phyloP scores from a whole-genome alignment of 2,113 vertebrate species.

The Phocoena phocoena region DNA sequence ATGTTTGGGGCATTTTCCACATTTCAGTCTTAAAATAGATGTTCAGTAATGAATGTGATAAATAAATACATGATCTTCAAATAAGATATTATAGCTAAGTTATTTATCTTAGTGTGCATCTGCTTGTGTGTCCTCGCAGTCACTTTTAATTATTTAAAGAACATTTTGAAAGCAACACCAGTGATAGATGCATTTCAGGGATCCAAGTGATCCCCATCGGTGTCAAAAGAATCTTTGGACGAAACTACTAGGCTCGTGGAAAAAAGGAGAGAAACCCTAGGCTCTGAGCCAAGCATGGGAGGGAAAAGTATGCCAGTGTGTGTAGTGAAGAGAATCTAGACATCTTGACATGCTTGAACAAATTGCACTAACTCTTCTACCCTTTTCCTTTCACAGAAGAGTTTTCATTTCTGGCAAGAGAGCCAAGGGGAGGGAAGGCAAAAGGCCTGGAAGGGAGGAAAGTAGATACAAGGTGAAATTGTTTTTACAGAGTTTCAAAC shows the following conservation, averaged over 20 bases:
- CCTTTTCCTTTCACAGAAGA: conserved; percentile 37
- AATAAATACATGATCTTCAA: not conserved
- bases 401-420: conserved; percentile 59
- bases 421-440: conserved; percentile 29
- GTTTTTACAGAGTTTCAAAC: conserved; percentile 60
- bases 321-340: not conserved
- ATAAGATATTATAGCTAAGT: not conserved
- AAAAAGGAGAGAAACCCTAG: not conserved
- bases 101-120: not conserved
- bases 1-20: not conserved
- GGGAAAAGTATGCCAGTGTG: not conserved
- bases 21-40: conserved; percentile 30
- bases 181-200: not conserved
- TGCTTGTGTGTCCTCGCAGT: not conserved
- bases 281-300: conserved; percentile 33
- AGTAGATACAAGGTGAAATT: conserved; percentile 45
- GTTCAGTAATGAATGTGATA: not conserved
- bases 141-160: conserved; percentile 14
- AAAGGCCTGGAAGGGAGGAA: not conserved
- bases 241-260: conserved; percentile 15
- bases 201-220: not conserved
- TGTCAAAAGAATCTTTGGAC: conserved; percentile 34
- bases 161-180: conserved; percentile 9
- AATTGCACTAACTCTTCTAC: not conserved
- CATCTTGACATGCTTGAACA: conserved; percentile 52